phyloP scores from a whole-genome alignment of 2,888 invertebrate species.

The Oegoconia quadripuncta region DNA sequence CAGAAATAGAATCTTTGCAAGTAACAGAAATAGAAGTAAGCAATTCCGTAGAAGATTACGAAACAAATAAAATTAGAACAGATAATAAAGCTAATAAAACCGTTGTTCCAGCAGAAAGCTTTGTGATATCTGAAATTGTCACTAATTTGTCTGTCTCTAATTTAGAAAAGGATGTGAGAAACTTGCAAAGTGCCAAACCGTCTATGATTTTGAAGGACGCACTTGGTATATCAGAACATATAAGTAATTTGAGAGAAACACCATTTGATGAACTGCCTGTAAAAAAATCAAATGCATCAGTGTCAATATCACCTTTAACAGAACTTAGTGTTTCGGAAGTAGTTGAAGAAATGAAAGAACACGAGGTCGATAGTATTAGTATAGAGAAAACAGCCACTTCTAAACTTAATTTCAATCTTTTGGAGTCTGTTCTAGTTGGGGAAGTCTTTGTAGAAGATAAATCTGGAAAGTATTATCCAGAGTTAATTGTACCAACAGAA shows the following conservation, averaged over 20 bases:
- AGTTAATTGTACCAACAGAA: slow-evolving; percentile 89
- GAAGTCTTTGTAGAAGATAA: slow-evolving; percentile 85
- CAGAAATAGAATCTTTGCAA: slow-evolving; percentile 53
- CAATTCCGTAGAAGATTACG: slow-evolving; percentile 43
- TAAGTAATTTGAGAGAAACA: slow-evolving; percentile 80
- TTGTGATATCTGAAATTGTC: slow-evolving; percentile 79
- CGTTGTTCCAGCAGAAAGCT: slow-evolving; percentile 53
- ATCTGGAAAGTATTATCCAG: slow-evolving; percentile 88
- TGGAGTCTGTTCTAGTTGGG: slow-evolving; percentile 82
- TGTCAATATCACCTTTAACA: slow-evolving; percentile 79
- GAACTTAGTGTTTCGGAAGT: slow-evolving; percentile 83
- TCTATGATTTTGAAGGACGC: slow-evolving; percentile 82
- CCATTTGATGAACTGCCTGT: slow-evolving; percentile 68
- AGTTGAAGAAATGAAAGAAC: slow-evolving; percentile 80
- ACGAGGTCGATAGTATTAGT: slow-evolving; percentile 62
- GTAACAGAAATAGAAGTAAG: slow-evolving; percentile 56
- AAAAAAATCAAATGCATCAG: slow-evolving; percentile 73
- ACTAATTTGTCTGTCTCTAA: slow-evolving; percentile 66
- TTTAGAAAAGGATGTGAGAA: slow-evolving; percentile 48
- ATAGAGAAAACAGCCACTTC: slow-evolving; percentile 75
- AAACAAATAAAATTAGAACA: slow-evolving; percentile 24
- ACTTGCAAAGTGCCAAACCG: slow-evolving; percentile 74
- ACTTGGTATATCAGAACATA: slow-evolving; percentile 81
- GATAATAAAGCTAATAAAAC: slow-evolving; percentile 41
- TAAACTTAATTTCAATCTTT: slow-evolving; percentile 80